Percentiles rank a stretch among this genome's conserved stretches.
Conservation (phyloP, 2,888 invertebrate genomes). For the Athrips mouffetella region DNA sequence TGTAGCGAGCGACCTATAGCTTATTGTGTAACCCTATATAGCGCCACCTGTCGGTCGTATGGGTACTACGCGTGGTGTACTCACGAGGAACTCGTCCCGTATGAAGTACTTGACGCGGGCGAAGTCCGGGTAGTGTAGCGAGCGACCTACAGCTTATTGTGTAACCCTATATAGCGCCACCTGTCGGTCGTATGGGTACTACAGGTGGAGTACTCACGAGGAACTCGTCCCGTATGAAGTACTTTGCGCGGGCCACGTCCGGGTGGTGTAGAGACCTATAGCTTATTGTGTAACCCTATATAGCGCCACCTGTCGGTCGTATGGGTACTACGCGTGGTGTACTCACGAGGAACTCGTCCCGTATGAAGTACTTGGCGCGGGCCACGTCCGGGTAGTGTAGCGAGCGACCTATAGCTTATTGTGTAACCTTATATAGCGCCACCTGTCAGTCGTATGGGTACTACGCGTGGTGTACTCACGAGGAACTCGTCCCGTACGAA, state of each 20-base stretch:
- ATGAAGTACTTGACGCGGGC: slow-evolving; percentile 96
- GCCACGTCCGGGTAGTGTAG: slow-evolving; percentile 95
- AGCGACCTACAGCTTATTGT: slow-evolving; percentile 85
- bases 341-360: slow-evolving; percentile 99
- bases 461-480: slow-evolving; percentile 81
- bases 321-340: slow-evolving; percentile 92
- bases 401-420: slow-evolving; percentile 82
- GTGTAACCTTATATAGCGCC: slow-evolving; percentile 87
- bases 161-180: slow-evolving; percentile 88
- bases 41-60: slow-evolving; percentile 81
- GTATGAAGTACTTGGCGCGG: slow-evolving; percentile 99
- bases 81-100: slow-evolving; percentile 97
- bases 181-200: no score
- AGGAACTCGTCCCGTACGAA: slow-evolving; percentile 99
- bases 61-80: slow-evolving; percentile 92
- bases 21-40: no score
- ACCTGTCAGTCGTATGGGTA: no score
- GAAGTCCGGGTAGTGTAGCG: slow-evolving; percentile 34
- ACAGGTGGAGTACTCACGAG: slow-evolving; percentile 95
- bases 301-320: no score
- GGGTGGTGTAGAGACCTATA: slow-evolving; percentile 89
- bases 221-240: slow-evolving; percentile 99
- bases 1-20: no score
- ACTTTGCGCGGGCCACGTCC: slow-evolving; percentile 99
- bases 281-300: no score